phyloP scores from a whole-genome alignment of 2,888 invertebrate genomes.

The Hirtodrosophila histrioides region DNA sequence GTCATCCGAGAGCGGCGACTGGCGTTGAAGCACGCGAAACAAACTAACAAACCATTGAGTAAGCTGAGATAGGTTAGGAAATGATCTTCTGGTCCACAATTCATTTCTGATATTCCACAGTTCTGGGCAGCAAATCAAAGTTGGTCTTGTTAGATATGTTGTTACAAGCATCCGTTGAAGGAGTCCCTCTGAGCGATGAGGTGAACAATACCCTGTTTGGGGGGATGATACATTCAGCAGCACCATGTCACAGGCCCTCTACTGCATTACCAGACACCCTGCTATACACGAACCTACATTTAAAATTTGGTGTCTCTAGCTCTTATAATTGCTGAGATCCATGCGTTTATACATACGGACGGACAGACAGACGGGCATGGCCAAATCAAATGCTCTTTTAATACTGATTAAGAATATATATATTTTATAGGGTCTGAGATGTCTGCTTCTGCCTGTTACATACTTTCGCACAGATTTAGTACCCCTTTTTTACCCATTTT shows the following conservation, averaged over 20 bases:
- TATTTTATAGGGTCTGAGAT: too few relatives aligned
- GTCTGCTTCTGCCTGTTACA: constrained; percentile 64
- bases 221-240: constrained; percentile 81
- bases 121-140: constrained; percentile 85
- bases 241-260: constrained; percentile 71
- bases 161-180: constrained; percentile 86
- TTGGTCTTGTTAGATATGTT: constrained; percentile 88
- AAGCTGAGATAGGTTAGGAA: constrained; percentile 27
- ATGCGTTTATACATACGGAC: too few relatives aligned
- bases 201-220: constrained; percentile 90
- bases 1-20: constrained; percentile 70
- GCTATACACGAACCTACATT: constrained; percentile 71
- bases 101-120: constrained; percentile 19
- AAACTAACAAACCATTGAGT: constrained; percentile 60
- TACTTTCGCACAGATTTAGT: too few relatives aligned
- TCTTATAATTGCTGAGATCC: too few relatives aligned
- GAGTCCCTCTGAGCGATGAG: constrained; percentile 86
- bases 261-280: constrained; percentile 69
- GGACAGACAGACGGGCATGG: too few relatives aligned
- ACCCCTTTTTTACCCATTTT: too few relatives aligned
- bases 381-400: too few relatives aligned
- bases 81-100: not conserved
- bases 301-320: too few relatives aligned
- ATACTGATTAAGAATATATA: too few relatives aligned
- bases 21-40: constrained; percentile 59